Base-by-base conservation (phyloP, 2,888 invertebrate species). In the Eurytoma californica region DNA sequence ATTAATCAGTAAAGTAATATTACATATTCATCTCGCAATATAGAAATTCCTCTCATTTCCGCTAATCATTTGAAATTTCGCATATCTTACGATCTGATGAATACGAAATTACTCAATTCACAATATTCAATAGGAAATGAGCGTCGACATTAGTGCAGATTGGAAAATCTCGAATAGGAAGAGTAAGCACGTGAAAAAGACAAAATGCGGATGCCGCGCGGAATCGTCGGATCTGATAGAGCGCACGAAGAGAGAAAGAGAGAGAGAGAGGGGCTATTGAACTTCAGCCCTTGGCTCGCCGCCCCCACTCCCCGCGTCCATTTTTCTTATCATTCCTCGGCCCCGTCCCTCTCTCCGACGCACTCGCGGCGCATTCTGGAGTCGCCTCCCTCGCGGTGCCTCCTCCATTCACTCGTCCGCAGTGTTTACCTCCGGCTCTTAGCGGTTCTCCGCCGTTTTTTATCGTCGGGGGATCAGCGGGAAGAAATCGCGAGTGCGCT, bases 341-440 rank as follows among this genome's bases (percentile, higher is more conserved):
- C 51, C 9, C 30, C 63, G 7, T 28, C 65, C 24, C n/a, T 16
- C 30, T 30, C 61, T 30, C 30, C 30, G 61, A 2, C 61, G 30
- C 61, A 39, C 53, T 7, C 16, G n/a, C 58, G 5, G 2, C 30
- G 13, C 13, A 65, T 70, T 66, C 77, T n/a, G 16, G 18, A 60
- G 47, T 61, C 57, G 24, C 72, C 72, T 66, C 63, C 67, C 65
- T 78, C 66, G 39, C 24, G 18, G 18, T 49, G 39, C 53, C 30
- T 67, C 61, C 47, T 39, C 60, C 53, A 20, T 70, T 65, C 67
- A 18, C 51, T 66, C 63, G 13, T 24, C 39, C 53, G 30, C 70
- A 14, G 58, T 72, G 72, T 75, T 79, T 80, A 80, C 79, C 79
- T 80, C 63, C 72, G 53, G 58, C 61, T 61, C 69, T 73, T 73